Evolutionary conservation across 2,888 invertebrate species (phyloP).

Genomic region (Drosophila robusta): DNA sequence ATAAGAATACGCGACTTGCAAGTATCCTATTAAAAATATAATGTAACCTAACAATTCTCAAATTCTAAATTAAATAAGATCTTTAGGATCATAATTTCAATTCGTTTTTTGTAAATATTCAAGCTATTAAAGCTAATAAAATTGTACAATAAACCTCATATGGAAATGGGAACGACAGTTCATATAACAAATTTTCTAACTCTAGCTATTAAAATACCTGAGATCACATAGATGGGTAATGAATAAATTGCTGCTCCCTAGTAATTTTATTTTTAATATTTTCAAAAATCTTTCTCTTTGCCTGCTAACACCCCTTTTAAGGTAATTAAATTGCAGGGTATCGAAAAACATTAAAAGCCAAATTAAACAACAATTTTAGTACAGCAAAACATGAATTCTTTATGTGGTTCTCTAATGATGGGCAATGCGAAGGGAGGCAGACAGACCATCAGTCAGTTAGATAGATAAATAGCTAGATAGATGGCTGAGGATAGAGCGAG

Average conservation of each 20-base stretch:
- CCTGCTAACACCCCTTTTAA: neutral
- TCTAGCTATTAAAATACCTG: too few relatives aligned
- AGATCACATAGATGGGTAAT: too few relatives aligned
- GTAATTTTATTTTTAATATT: neutral
- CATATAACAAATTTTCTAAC: too few relatives aligned
- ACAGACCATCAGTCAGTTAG: slow-evolving; percentile 5
- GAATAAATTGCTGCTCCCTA: too few relatives aligned
- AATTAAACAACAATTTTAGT: slow-evolving; percentile 61
- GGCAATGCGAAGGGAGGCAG: slow-evolving; percentile 13
- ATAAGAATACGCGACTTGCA: accelerated
- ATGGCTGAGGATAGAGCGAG: neutral
- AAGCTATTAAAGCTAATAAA: too few relatives aligned
- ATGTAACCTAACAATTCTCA: too few relatives aligned
- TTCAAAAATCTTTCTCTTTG: neutral
- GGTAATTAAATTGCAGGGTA: neutral
- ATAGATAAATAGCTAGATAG: slow-evolving; percentile 10
- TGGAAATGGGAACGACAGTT: neutral
- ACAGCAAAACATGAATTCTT: slow-evolving; percentile 39
- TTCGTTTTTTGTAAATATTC: too few relatives aligned
- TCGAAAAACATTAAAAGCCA: slow-evolving; percentile 38
- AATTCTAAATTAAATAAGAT: too few relatives aligned
- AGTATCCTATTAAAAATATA: slow-evolving; percentile 1
- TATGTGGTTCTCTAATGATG: slow-evolving; percentile 46
- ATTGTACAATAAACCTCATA: too few relatives aligned
- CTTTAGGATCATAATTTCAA: too few relatives aligned